Evolutionary conservation across 2,797 vertebrate species (phyloP).

Genomic region (Lateolabrax maculatus): DNA sequence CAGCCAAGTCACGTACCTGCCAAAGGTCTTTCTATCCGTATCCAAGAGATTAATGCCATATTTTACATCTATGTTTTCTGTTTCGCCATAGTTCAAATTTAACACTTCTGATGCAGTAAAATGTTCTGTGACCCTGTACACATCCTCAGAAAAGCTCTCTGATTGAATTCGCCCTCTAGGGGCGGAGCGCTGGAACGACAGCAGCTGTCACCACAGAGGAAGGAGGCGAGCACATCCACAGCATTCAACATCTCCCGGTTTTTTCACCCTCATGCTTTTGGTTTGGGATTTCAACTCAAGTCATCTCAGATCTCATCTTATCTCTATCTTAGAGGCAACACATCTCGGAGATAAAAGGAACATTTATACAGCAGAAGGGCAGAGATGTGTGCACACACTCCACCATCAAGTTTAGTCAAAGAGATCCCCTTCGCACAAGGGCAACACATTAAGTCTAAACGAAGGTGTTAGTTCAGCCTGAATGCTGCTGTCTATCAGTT

Average conservation of each 20-base stretch:
- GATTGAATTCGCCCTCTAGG: constrained; percentile 58
- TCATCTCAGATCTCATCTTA: constrained; percentile 54
- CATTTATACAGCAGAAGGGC: constrained; percentile 58
- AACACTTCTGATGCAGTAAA: constrained; percentile 20
- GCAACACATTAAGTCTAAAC: constrained; percentile 52
- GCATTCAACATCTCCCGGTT: constrained; percentile 14
- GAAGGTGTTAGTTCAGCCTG: constrained; percentile 62
- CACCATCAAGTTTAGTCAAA: constrained; percentile 50
- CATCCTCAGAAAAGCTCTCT: constrained; percentile 4
- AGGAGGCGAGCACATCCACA: constrained; percentile 11
- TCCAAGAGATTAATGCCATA: not conserved
- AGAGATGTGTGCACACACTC: constrained; percentile 35
- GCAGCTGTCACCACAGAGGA: constrained; percentile 22
- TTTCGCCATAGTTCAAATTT: not conserved
- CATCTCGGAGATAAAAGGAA: constrained; percentile 52
- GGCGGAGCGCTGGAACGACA: constrained; percentile 42
- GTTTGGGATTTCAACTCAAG: constrained; percentile 42
- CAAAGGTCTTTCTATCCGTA: not conserved
- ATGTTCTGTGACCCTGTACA: not conserved
- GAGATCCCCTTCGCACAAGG: constrained; percentile 34
- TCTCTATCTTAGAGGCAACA: constrained; percentile 57
- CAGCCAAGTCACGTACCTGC: constrained; percentile 6
- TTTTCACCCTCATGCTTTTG: constrained; percentile 13
- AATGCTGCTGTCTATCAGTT: constrained; percentile 59
- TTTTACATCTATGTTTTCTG: constrained; percentile 20